Conservation (phyloP, 2,797 vertebrate genomes). For the Meriones psammophilus region DNA sequence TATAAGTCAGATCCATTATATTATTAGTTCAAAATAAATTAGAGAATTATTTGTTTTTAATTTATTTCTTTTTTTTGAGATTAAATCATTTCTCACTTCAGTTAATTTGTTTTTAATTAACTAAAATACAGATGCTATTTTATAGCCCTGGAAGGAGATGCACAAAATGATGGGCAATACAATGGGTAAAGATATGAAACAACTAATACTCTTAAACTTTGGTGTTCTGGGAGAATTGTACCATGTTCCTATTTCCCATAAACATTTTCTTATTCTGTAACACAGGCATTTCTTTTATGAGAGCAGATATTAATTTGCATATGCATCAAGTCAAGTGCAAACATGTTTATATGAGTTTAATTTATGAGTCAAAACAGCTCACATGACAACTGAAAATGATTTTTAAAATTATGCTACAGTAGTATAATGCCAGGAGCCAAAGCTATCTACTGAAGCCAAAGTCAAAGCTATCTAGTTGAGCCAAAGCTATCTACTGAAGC, state of each 20-base stretch:
- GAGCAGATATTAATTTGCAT: background rate
- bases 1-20: background rate
- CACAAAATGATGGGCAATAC: background rate
- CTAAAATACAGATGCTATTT: background rate
- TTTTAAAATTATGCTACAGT: background rate
- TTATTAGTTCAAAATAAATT: background rate
- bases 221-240: background rate
- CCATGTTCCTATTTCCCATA: background rate
- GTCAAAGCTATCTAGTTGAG: no score
- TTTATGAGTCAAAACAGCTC: background rate
- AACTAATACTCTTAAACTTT: background rate
- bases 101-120: background rate
- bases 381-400: background rate
- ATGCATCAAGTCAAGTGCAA: background rate
- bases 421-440: background rate
- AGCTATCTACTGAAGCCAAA: no score
- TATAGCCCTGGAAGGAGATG: background rate
- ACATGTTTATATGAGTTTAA: background rate
- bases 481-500: no score
- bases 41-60: background rate
- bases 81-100: background rate
- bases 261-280: background rate
- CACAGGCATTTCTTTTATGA: background rate
- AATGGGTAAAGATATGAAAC: background rate
- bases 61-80: background rate